A percentile compares a stretch with the other conserved stretches of the same genome.
These are phyloP conservation scores for Tinea pellionella DNA, from an alignment of 2,888 invertebrate species.

Conservation along the genomic window DNA sequence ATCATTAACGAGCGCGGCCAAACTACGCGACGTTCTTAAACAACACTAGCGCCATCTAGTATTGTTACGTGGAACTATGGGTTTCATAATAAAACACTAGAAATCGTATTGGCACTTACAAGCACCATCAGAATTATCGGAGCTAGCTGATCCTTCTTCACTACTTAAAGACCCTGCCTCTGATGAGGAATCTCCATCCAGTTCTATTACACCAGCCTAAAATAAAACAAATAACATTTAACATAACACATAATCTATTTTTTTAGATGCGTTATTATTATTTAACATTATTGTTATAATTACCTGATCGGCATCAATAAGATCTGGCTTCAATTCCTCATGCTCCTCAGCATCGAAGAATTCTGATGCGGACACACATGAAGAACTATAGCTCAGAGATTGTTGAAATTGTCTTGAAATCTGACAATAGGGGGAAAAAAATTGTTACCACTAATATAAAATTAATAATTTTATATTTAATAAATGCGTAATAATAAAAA, in stretches of 20 bases:
- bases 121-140: slow-evolving; percentile 71
- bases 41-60: not conserved
- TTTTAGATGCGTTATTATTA: not conserved
- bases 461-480: no score
- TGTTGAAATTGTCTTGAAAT: slow-evolving; percentile 68
- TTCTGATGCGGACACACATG: slow-evolving; percentile 80
- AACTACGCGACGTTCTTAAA: not conserved
- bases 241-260: not conserved
- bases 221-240: slow-evolving; percentile 8
- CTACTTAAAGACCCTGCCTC: slow-evolving; percentile 77
- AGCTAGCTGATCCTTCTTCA: slow-evolving; percentile 76
- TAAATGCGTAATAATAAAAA: no score
- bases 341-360: slow-evolving; percentile 85
- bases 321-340: slow-evolving; percentile 42
- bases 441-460: no score
- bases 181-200: slow-evolving; percentile 76
- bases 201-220: slow-evolving; percentile 59
- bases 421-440: slow-evolving; percentile 27
- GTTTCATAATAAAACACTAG: not conserved
- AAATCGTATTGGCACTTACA: slow-evolving; percentile 18
- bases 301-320: slow-evolving; percentile 47
- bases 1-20: not conserved
- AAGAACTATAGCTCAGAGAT: slow-evolving; percentile 80
- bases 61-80: not conserved
- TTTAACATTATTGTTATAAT: not conserved